Evolutionary conservation across 2,113 vertebrate genomes (phyloP).

Genomic region (Aix galericulata): DNA sequence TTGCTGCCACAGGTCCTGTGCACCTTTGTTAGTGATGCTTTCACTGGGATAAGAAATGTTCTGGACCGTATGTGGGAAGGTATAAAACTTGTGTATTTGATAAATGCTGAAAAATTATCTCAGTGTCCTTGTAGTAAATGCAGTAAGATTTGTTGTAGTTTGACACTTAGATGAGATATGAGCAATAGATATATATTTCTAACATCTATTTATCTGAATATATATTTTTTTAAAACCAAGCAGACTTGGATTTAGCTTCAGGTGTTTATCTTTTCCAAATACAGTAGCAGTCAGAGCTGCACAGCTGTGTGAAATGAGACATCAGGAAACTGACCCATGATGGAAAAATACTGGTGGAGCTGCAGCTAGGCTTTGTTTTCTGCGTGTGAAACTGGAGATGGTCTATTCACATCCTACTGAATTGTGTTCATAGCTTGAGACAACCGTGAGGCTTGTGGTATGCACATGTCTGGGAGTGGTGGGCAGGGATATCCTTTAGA

Average conservation of each 20-base stretch:
- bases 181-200: not conserved
- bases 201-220: not conserved
- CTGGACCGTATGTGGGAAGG: not conserved
- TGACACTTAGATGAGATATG: not conserved
- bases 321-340: not conserved
- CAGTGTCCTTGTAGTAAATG: not conserved
- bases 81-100: not conserved
- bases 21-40: not conserved
- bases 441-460: not conserved
- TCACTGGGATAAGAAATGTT: not conserved
- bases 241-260: not conserved
- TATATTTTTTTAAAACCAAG: not conserved
- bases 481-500: not conserved
- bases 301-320: not conserved
- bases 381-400: not conserved
- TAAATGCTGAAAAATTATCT: not conserved
- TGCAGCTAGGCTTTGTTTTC: not conserved
- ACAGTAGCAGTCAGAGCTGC: not conserved
- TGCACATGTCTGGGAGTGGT: fast-evolving
- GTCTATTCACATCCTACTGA: not conserved
- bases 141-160: not conserved
- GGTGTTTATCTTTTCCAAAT: not conserved
- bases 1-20: not conserved
- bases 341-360: not conserved
- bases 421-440: not conserved